phyloP scores from a whole-genome alignment of 1,140 invertebrate genomes.

The Meloidogyne exigua region DNA sequence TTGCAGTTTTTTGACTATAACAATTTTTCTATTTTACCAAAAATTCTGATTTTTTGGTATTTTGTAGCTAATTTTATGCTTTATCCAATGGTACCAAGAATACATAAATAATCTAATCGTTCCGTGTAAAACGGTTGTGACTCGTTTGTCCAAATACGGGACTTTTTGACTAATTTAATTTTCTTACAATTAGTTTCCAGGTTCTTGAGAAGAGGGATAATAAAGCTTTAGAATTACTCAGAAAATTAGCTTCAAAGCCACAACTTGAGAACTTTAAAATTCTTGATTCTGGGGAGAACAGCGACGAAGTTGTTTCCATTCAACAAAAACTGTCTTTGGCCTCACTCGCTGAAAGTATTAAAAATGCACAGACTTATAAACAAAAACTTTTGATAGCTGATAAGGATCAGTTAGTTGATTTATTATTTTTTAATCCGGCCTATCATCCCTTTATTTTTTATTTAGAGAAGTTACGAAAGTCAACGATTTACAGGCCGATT shows the following conservation, averaged over 20 bases:
- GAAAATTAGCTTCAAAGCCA: constrained; percentile 4
- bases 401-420: constrained; percentile 30
- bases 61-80: too few relatives aligned
- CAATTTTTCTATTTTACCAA: too few relatives aligned
- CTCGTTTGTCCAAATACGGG: too few relatives aligned
- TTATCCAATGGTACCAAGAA: too few relatives aligned
- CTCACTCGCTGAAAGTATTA: constrained; percentile 20
- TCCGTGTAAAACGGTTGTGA: too few relatives aligned
- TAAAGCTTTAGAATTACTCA: constrained; percentile 7
- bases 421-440: neutral
- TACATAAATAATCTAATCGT: too few relatives aligned
- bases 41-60: too few relatives aligned
- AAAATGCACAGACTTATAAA: constrained; percentile 33
- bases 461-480: constrained; percentile 45
- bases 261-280: constrained; percentile 9
- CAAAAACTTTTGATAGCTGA: constrained; percentile 34
- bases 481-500: constrained; percentile 56
- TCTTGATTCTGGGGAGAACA: neutral
- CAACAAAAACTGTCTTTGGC: constrained; percentile 20
- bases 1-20: too few relatives aligned
- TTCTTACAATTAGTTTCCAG: neutral
- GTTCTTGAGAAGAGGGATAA: constrained; percentile 6
- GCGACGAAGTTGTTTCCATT: neutral
- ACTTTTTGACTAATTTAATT: neutral
- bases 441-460: too few relatives aligned